Percentiles rank a stretch among this genome's conserved stretches.
Evolutionary conservation across 2,113 vertebrate species (phyloP).

Genomic region (Cephalopterus ornatus): DNA sequence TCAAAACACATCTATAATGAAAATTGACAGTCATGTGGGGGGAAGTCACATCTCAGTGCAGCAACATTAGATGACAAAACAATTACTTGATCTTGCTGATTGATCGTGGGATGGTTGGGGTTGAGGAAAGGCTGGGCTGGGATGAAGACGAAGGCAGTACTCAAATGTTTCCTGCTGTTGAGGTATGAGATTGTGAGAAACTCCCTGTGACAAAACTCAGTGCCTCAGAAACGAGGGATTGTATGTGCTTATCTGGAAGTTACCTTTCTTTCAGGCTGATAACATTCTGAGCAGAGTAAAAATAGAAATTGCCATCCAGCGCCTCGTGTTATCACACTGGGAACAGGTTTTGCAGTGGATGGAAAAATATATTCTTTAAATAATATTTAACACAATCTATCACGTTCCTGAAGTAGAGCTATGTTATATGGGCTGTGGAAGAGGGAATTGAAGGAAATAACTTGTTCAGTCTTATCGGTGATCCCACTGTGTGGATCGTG

Average conservation of each 20-base stretch:
- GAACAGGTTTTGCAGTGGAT: background rate
- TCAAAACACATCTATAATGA: background rate
- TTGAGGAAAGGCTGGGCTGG: background rate
- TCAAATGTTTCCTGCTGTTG: background rate
- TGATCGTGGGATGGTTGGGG: background rate
- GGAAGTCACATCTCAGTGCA: background rate
- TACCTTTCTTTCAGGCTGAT: background rate
- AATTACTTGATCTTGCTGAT: background rate
- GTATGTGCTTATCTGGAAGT: background rate
- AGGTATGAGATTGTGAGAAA: background rate
- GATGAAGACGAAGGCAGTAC: background rate
- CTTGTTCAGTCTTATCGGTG: background rate
- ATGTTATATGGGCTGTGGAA: background rate
- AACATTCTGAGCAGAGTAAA: background rate
- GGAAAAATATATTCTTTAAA: background rate
- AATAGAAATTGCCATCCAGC: background rate
- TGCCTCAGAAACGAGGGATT: background rate
- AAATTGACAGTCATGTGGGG: rapidly evolving
- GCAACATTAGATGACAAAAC: rapidly evolving
- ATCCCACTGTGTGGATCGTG: background rate
- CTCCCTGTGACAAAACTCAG: background rate
- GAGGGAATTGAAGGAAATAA: background rate
- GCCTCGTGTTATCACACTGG: background rate
- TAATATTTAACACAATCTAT: background rate
- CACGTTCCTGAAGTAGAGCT: background rate